phyloP scores from a whole-genome alignment of 1,140 invertebrate genomes.

The Lepidurus apus region DNA sequence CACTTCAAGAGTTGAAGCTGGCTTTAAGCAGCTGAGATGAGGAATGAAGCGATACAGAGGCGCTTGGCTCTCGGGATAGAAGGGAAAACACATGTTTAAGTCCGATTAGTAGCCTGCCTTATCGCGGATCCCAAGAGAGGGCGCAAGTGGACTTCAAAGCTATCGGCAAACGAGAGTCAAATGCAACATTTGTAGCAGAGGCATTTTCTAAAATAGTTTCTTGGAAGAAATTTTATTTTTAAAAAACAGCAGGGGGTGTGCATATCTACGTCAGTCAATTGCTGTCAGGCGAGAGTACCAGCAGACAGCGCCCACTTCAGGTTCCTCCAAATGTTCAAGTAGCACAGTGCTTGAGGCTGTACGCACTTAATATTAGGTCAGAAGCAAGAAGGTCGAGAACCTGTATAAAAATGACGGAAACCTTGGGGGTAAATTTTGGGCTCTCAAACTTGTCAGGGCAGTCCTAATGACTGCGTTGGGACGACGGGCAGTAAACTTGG shows the following conservation, averaged over 20 bases:
- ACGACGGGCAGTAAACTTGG: not conserved
- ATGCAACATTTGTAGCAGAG: not conserved
- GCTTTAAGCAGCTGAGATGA: not conserved
- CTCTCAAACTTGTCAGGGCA: not conserved
- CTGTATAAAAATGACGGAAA: not conserved
- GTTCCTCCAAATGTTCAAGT: not conserved
- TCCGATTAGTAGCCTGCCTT: constrained; percentile 8
- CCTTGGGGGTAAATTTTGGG: not conserved
- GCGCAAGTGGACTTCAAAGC: constrained; percentile 18
- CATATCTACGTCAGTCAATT: constrained; percentile 2
- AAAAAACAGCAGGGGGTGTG: not conserved
- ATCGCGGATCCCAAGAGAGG: not conserved
- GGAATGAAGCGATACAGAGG: not conserved
- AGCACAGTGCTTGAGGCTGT: not conserved
- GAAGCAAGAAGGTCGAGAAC: not conserved
- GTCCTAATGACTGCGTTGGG: not conserved
- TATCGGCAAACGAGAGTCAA: constrained; percentile 11
- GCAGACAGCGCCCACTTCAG: constrained; percentile 12
- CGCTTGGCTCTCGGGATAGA: not conserved
- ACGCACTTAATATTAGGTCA: constrained; percentile 10
- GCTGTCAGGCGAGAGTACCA: constrained; percentile 1
- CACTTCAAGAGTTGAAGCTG: not conserved
- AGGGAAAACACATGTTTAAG: not conserved
- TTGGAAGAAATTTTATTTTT: not conserved
- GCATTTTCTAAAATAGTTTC: not conserved